Base-by-base conservation (phyloP, 2,113 vertebrate genomes). In the Verasper variegatus region DNA sequence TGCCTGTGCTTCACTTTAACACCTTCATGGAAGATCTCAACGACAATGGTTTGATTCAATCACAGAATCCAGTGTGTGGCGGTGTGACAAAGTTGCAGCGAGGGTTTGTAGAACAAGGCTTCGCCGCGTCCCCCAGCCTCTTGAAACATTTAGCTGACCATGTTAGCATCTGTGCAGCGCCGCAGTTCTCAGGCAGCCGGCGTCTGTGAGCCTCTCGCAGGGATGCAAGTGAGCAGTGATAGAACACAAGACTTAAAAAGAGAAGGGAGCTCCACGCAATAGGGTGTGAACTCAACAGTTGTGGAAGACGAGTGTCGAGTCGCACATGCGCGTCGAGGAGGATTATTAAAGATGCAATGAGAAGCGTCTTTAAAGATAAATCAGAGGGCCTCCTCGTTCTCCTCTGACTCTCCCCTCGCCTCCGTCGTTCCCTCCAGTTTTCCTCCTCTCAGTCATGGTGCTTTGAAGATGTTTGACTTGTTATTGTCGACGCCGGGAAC, bases 351-450 rank as follows among this genome's bases (percentile, higher is more conserved):
- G 83, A 91, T 91, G 79, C 67, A 91, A 77, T 78, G 82, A 89
- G 84, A 61, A 83, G 86, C 8, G 57, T 85, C 84, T 92, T 92
- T 81, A 91, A 92, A 92, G 92, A 93, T 91, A 71, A 93, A 90
- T 93, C 89, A 67, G 80, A 80, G 7, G 62, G 80, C 74, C 23
- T 51, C 49, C 56, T 65, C 63, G 56, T 59, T 57, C 37, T 68
- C 40, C 69, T 80, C 56, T 40, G 27, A 61, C 68, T 84, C 68
- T 57, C 55, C 13, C 56, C 3, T 40, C 27, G 20, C 31, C 23
- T 57, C 37, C 2, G 6, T 67, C n/a, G 0, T 21, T 52, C 54
- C 35, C 27, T 80, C 52, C 26, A 54, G 12, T 63, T 67, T 59
- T 7, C 37, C 21, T 69, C 17, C 10, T 69, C 71, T 63, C 58